Evolutionary conservation across 2,797 vertebrate species (phyloP).

Genomic region (Ibycter americanus): DNA sequence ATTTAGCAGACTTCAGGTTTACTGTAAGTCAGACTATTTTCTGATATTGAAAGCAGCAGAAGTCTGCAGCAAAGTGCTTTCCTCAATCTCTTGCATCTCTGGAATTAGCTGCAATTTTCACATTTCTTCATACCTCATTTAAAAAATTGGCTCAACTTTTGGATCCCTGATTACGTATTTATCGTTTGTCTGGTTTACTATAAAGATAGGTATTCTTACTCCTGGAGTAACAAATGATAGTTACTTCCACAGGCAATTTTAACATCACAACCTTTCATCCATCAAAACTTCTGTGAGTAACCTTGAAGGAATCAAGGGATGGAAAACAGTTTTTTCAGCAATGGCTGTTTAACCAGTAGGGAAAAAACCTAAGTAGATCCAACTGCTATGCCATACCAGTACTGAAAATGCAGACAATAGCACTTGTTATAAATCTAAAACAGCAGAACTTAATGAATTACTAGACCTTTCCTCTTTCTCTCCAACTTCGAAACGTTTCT

Average conservation of each 20-base stretch:
- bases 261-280: not conserved
- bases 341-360: not conserved
- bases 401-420: not conserved
- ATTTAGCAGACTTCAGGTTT: conserved; percentile 4
- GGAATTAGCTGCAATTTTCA: not conserved
- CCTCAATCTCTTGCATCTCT: not conserved
- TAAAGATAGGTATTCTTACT: not conserved
- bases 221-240: not conserved
- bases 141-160: not conserved
- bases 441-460: not conserved
- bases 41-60: not conserved
- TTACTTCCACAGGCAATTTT: not conserved
- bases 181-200: not conserved
- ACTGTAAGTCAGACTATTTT: not conserved
- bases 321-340: not conserved
- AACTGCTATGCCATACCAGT: not conserved
- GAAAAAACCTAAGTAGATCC: not conserved
- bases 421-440: not conserved
- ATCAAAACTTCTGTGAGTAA: not conserved
- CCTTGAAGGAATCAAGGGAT: not conserved
- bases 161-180: not conserved
- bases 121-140: not conserved
- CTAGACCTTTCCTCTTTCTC: not conserved
- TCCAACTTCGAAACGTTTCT: not conserved
- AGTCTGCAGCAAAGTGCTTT: not conserved